Evolutionary conservation across 2,888 invertebrate genomes (phyloP), one percentile per base, ranked within the genome.

Genomic region (Tipula helvola): DNA sequence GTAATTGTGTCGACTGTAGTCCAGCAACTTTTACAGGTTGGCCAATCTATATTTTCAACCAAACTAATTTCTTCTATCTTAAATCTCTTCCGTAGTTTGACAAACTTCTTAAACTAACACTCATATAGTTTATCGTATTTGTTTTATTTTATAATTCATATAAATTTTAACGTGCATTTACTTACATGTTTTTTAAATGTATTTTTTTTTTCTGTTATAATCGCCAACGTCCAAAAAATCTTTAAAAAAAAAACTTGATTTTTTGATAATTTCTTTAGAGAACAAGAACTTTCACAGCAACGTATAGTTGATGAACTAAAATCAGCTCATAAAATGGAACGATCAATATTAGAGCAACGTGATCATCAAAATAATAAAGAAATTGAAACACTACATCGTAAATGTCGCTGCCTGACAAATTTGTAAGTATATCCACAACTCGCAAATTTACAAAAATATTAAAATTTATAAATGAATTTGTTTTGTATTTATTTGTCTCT

Each of bases 381-480:
- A 88, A 93, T 93, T 87, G 93, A 93, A 89, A 93, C 93, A 88
- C 90, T 93, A 88, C 93, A 93, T 89, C 90, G 92, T 88, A 93
- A 93, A 89, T 93, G 93, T 89, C 92, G 92, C 88, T 93, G 93
- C 89, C 90, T 93, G 87, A 93, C 93, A 36, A 93, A 93, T 91
- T 89, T 93, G 93, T 93, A 91, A 93, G 93, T 92, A 28, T 28
- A 28, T n/a, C 28, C 28, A 28, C 28, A 1, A 28, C 28, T 2
- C 28, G 2, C 28, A 1, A 28, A 28, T 2, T 28, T 28, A 2
- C 28, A 28, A 28, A n/a, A n/a, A n/a, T n/a, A n/a, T n/a, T n/a
- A n/a, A n/a, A n/a, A 28, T 28, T 28, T 28, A 28, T 28, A 28
- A n/a, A 28, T 28, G 28, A 28, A 28, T 1, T 2, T 28, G 28